Evolutionary conservation across 2,888 invertebrate species (phyloP).

Genomic region (Acleris sparsana): DNA sequence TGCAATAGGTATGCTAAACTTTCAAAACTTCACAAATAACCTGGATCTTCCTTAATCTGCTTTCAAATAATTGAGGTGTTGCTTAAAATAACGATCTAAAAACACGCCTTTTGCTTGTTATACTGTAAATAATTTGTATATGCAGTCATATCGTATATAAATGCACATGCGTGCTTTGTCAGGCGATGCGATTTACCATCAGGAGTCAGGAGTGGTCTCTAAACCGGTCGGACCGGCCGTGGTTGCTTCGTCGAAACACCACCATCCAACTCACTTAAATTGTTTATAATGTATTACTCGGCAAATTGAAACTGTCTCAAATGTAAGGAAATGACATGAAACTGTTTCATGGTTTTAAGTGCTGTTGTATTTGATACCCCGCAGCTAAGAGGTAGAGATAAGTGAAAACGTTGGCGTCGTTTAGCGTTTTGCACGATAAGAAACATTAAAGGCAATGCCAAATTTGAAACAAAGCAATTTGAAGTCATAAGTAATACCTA

Average conservation of each 20-base stretch:
- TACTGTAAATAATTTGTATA: constrained; percentile 2
- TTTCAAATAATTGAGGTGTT: background rate
- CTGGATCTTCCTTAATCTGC: background rate
- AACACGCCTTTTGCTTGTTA: constrained; percentile 12
- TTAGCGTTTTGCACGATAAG: background rate
- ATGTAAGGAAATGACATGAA: constrained; percentile 38
- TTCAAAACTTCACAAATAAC: background rate
- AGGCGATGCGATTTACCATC: constrained; percentile 78
- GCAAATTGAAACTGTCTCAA: constrained; percentile 59
- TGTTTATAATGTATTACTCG: constrained; percentile 63
- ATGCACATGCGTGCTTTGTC: constrained; percentile 60
- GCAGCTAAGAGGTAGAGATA: constrained; percentile 13
- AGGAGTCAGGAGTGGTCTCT: constrained; percentile 72
- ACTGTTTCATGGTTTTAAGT: constrained; percentile 36
- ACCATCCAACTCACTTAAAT: constrained; percentile 66
- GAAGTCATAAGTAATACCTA: too few species aligned
- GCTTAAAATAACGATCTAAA: background rate
- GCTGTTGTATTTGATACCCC: constrained; percentile 28
- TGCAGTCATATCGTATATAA: constrained; percentile 28
- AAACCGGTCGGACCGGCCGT: constrained; percentile 77
- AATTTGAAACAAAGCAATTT: too few species aligned
- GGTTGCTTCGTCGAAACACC: constrained; percentile 63
- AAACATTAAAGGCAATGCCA: background rate
- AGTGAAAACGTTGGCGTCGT: constrained; percentile 9
- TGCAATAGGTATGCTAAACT: too few species aligned